phyloP scores from a whole-genome alignment of 2,113 vertebrate species.

The Triplophysa dalaica region DNA sequence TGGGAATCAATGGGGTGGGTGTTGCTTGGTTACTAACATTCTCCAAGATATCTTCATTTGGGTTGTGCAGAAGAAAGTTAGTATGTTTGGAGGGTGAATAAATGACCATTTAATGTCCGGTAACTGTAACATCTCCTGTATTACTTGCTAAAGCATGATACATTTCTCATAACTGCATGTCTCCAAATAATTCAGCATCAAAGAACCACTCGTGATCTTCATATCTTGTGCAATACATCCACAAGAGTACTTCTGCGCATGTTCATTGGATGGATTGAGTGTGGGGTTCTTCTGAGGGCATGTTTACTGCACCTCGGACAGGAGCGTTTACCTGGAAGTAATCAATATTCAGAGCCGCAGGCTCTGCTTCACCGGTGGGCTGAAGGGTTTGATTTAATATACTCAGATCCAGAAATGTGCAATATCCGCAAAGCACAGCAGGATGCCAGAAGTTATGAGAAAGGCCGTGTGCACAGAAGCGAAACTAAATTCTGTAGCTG shows the following conservation, averaged over 20 bases:
- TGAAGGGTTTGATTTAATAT: neutral
- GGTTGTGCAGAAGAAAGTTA: no score
- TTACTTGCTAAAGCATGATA: neutral
- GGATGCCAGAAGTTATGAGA: neutral
- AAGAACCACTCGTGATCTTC: no score
- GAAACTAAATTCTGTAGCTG: neutral
- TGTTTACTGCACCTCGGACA: slow-evolving; percentile 6
- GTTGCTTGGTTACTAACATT: no score
- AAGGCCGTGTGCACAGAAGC: neutral
- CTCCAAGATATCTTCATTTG: no score
- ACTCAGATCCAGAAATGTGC: neutral
- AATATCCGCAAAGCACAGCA: slow-evolving; percentile 6
- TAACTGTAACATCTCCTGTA: no score
- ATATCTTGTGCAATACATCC: neutral
- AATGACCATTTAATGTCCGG: no score
- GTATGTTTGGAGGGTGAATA: no score
- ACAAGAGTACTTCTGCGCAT: neutral
- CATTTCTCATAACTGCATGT: neutral
- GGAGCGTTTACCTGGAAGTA: slow-evolving; percentile 10
- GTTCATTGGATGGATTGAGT: neutral
- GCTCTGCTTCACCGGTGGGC: neutral
- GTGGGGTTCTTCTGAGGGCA: neutral
- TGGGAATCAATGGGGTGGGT: no score
- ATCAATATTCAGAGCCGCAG: slow-evolving; percentile 30
- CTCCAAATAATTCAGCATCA: no score